These are phyloP conservation scores for Yponomeuta evonymella DNA, from an alignment of 2,888 invertebrate genomes.

Conservation along the genomic window DNA sequence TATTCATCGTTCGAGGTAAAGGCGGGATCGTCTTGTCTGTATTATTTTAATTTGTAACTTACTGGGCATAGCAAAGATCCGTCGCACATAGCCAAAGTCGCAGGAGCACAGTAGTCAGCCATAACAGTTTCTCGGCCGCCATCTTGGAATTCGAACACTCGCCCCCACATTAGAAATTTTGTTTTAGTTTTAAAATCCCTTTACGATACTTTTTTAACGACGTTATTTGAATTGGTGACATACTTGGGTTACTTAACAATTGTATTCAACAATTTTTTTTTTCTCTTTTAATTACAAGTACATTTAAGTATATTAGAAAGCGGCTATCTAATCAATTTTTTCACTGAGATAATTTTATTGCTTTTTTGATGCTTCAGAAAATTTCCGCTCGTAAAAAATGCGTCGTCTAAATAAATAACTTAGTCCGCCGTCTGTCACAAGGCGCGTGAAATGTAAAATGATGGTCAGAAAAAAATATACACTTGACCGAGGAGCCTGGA, in stretches of 20 bases:
- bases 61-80: constrained; percentile 71
- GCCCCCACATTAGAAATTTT: neutral
- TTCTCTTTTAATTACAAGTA: too few species aligned
- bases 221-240: neutral
- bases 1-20: too few species aligned
- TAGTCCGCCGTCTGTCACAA: neutral
- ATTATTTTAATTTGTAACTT: constrained; percentile 34
- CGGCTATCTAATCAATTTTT: too few species aligned
- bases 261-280: too few species aligned
- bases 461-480: neutral
- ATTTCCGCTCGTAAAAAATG: neutral
- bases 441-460: neutral
- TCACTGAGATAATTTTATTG: neutral
- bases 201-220: neutral
- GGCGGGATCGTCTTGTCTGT: too few species aligned
- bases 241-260: neutral
- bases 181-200: neutral
- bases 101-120: constrained; percentile 54
- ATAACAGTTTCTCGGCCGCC: constrained; percentile 55
- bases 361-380: neutral
- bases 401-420: neutral
- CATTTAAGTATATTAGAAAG: too few species aligned
- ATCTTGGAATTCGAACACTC: constrained; percentile 28
- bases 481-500: neutral
- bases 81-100: constrained; percentile 64